These are phyloP conservation scores for Psettodes erumei DNA, from an alignment of 2,113 vertebrate species.

Conservation along the genomic window DNA sequence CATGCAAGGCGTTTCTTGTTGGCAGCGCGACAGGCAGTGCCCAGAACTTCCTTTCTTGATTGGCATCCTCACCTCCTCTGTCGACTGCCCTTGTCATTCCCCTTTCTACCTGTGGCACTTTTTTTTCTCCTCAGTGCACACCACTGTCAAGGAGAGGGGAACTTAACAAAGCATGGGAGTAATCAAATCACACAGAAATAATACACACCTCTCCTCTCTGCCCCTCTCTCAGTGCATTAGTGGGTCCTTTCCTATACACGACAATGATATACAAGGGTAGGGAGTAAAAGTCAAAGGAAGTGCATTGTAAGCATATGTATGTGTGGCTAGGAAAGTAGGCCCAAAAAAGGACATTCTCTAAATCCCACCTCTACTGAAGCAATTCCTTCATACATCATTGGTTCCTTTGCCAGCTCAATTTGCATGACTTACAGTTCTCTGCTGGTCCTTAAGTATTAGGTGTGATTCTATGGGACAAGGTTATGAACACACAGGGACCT, in stretches of 20 bases:
- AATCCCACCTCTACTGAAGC: conserved; percentile 59
- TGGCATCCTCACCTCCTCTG: conserved; percentile 59
- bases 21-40: conserved; percentile 36
- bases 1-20: conserved; percentile 45
- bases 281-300: conserved; percentile 65
- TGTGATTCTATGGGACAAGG: conserved; percentile 68
- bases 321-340: conserved; percentile 19
- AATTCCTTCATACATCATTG: conserved; percentile 72
- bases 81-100: conserved; percentile 52
- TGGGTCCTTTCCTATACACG: conserved; percentile 35
- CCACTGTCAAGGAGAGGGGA: conserved; percentile 50
- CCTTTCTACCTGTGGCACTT: conserved; percentile 44
- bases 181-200: conserved; percentile 63
- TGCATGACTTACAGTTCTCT: conserved; percentile 78
- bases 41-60: conserved; percentile 63
- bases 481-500: conserved; percentile 73
- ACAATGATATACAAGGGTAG: conserved; percentile 57
- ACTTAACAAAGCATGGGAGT: conserved; percentile 34
- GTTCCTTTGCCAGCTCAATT: conserved; percentile 75
- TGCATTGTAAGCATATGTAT: conserved; percentile 67
- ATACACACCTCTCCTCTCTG: conserved; percentile 29
- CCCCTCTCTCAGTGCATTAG: conserved; percentile 20
- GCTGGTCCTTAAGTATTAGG: conserved; percentile 72
- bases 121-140: conserved; percentile 11
- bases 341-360: conserved; percentile 47